phyloP scores from a whole-genome alignment of 2,888 invertebrate genomes.

The Drosophila pullipes region DNA sequence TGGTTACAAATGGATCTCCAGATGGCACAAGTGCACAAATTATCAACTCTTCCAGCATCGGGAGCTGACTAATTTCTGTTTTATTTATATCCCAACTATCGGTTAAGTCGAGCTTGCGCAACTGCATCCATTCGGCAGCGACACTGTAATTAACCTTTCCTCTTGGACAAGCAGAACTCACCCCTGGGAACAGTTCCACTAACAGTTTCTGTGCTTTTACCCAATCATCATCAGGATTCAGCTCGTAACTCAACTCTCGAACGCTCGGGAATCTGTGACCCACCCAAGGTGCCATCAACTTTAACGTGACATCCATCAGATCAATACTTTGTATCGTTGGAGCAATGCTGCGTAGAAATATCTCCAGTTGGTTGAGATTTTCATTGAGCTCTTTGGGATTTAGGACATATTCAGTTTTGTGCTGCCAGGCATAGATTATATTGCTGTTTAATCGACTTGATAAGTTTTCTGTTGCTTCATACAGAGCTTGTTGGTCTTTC shows the following conservation, averaged over 20 bases:
- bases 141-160: not conserved
- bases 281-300: slow-evolving; percentile 6
- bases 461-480: slow-evolving; percentile 16
- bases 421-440: slow-evolving; percentile 26
- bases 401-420: not conserved
- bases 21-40: accelerated
- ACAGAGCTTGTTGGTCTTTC: slow-evolving; percentile 31
- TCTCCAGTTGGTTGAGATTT: slow-evolving; percentile 1
- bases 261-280: slow-evolving; percentile 12
- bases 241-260: slow-evolving; percentile 9
- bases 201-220: not conserved
- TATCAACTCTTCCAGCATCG: slow-evolving; percentile 22
- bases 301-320: not conserved
- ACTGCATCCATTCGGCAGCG: not conserved
- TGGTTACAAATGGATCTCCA: not conserved
- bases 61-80: not conserved
- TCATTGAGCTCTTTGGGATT: not conserved
- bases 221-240: not conserved
- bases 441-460: slow-evolving; percentile 5
- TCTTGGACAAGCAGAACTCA: not conserved
- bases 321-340: slow-evolving; percentile 20
- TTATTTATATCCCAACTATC: not conserved
- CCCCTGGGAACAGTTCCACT: slow-evolving; percentile 13
- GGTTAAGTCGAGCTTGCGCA: slow-evolving; percentile 24
- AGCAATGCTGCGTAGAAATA: slow-evolving; percentile 17